Evolutionary conservation across 2,888 invertebrate species (phyloP).

Genomic region (Lutraria lutraria): DNA sequence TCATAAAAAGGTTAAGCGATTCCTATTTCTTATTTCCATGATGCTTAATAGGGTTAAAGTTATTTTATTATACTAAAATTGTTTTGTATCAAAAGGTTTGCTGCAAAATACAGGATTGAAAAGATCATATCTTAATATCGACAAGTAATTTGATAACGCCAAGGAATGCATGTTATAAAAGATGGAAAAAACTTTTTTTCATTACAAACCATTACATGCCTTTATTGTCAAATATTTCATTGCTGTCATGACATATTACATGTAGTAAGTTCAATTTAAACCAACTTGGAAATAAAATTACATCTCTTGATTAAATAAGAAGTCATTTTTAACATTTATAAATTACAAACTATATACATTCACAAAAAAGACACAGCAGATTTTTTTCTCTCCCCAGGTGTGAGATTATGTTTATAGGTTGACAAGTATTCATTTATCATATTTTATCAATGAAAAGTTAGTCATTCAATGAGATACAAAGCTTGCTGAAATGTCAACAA

Average conservation of each 20-base stretch:
- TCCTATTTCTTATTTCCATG: neutral
- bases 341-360: neutral
- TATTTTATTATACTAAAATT: neutral
- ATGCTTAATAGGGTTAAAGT: neutral
- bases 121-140: neutral
- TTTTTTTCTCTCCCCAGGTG: neutral
- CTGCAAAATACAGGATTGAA: neutral
- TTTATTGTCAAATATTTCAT: neutral
- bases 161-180: neutral
- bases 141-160: neutral
- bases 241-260: neutral
- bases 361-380: neutral
- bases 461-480: neutral
- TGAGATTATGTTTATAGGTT: neutral
- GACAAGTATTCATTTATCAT: neutral
- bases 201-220: neutral
- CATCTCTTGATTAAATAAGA: constrained; percentile 10
- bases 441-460: neutral
- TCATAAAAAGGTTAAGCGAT: neutral
- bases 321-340: constrained; percentile 1
- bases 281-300: constrained; percentile 4
- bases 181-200: neutral
- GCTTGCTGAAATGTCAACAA: neutral
- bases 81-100: neutral
- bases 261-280: constrained; percentile 9